These are phyloP conservation scores for Agriopis marginaria DNA, from an alignment of 2,888 invertebrate species.

Conservation along the genomic window DNA sequence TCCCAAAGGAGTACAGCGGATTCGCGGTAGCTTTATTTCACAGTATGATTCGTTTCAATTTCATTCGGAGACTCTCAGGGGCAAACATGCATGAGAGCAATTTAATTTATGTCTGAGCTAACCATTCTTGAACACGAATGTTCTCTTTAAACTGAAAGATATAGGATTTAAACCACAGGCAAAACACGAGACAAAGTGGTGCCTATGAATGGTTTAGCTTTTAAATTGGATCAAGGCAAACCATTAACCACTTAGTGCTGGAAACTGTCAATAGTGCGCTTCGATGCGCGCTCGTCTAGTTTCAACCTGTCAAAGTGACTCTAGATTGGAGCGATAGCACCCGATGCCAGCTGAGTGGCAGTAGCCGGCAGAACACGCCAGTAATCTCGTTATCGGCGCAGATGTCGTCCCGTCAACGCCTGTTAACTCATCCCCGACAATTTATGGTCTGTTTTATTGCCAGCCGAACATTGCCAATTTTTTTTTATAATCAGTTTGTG, in stretches of 20 bases:
- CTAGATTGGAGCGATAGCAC: conserved; percentile 22
- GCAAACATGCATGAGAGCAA: conserved; percentile 37
- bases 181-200: neutral
- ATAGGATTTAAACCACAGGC: neutral
- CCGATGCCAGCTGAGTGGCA: conserved; percentile 2
- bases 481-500: neutral
- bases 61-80: conserved; percentile 36
- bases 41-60: conserved; percentile 44
- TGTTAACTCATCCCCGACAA: conserved; percentile 47
- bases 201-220: conserved; percentile 4
- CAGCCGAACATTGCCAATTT: conserved; percentile 44
- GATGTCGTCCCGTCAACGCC: conserved; percentile 54
- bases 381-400: conserved; percentile 61
- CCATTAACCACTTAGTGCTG: conserved; percentile 33
- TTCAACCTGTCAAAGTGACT: conserved; percentile 31
- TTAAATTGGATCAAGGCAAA: conserved; percentile 26
- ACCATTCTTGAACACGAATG: conserved; percentile 35
- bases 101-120: conserved; percentile 36
- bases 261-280: conserved; percentile 23
- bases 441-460: conserved; percentile 57
- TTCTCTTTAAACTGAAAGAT: conserved; percentile 10
- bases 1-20: conserved; percentile 38
- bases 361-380: conserved; percentile 37
- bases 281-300: conserved; percentile 24
- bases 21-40: conserved; percentile 38